A percentile compares a stretch with the other conserved stretches of the same genome.
Evolutionary conservation across 1,140 invertebrate species (phyloP).

Genomic region (Diorhabda sublineata): DNA sequence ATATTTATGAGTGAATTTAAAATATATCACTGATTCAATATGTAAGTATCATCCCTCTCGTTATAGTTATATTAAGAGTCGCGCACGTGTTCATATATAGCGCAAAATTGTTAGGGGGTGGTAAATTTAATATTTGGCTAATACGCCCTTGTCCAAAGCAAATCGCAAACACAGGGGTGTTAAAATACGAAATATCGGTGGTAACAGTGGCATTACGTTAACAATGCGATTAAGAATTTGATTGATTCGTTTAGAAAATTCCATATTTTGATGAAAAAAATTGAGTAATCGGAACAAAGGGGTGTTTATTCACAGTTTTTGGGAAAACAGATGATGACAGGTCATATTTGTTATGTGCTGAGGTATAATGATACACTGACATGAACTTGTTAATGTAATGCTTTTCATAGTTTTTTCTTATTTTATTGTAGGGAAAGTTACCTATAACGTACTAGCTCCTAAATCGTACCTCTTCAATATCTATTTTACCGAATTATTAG

Average conservation of each 20-base stretch:
- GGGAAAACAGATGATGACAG: too few species aligned
- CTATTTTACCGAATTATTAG: too few species aligned
- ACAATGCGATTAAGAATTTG: conserved; percentile 1
- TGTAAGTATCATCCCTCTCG: conserved; percentile 6
- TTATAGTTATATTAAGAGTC: conserved; percentile 18
- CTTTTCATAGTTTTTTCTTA: too few species aligned
- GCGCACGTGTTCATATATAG: conserved; percentile 12
- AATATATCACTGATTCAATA: too few species aligned
- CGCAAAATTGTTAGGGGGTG: conserved; percentile 9
- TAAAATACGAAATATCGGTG: neutral
- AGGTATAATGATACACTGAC: too few species aligned
- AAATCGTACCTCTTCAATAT: too few species aligned
- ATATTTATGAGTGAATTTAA: too few species aligned
- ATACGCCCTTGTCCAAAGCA: conserved; percentile 14
- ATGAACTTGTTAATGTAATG: too few species aligned
- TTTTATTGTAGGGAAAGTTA: too few species aligned
- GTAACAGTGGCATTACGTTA: neutral
- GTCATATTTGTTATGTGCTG: too few species aligned
- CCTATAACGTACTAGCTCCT: too few species aligned
- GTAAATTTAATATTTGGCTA: conserved; percentile 20
- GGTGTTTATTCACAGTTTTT: too few species aligned
- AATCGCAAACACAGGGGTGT: conserved; percentile 17
- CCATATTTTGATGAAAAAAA: conserved; percentile 7
- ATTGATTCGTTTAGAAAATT: conserved; percentile 9
- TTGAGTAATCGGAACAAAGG: neutral